Base-by-base conservation (phyloP, 2,888 invertebrate species). In the Lucinisca nassula region DNA sequence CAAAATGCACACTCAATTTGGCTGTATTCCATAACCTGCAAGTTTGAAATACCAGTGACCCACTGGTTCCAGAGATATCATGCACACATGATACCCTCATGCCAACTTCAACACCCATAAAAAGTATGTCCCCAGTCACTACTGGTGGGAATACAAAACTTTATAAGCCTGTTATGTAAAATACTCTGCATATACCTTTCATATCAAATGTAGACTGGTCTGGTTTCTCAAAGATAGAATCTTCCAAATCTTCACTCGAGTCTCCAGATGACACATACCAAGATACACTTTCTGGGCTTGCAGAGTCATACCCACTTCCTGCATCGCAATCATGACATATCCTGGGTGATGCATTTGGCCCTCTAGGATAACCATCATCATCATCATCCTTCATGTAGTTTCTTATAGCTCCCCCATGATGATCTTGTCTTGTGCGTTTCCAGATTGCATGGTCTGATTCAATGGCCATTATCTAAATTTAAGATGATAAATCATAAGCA, bases 331-430 rank as follows among this genome's bases (percentile, higher is more conserved):
- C 90, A 4, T 77, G 67, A 86, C 95, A 95, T 38, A 73, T 81
- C 3, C 91, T 86, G 0, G 95, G 95, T 35, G 94, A 93, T 12
- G 91, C 92, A 79, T 94, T 89, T 17, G 96, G 96, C 0, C 96
- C 96, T 32, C 94, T 85, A 0, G 95, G 95, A 78, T 94, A 95
- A 14, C 93, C 94, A 89, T 95, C 94, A 90, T 93, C 94, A n/a
- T 93, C 93, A 24, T 92, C 85, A 37, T 94, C 94, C 55, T 91
- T 94, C 88, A 92, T 85, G 82, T 95, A 96, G 51, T 89, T 89
- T 73, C 96, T 92, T 12, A 94, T 79, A 12, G 96, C 96, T 1
- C 96, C 96, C 21, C 93, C 94, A 92, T 96, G 96, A 85, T 96
- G 94, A 6, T 90, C 85, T 10, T 93, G 94, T 55, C 96, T 90